A percentile compares a stretch with the other conserved stretches of the same genome.
Conservation (phyloP, 2,888 invertebrate genomes). For the Hemicrepidius hirtus region DNA sequence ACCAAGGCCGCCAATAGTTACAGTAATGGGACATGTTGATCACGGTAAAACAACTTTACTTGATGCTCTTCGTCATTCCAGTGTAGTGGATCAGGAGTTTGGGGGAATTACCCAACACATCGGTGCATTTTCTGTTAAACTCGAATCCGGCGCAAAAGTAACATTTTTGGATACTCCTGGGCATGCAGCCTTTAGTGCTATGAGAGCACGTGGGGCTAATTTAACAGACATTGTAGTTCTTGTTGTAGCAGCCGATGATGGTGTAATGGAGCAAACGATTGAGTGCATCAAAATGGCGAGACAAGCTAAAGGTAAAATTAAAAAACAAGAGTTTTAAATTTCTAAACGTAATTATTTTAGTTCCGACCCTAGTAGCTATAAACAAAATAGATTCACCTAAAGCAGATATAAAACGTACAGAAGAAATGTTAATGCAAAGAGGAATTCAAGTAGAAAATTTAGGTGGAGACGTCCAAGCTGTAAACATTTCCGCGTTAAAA, state of each 20-base stretch:
- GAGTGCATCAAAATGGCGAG: conserved; percentile 93
- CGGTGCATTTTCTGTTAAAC: conserved; percentile 92
- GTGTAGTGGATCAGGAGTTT: conserved; percentile 93
- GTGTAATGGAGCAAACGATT: conserved; percentile 97
- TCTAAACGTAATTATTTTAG: no score
- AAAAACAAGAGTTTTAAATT: no score
- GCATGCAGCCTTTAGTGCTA: conserved; percentile 96
- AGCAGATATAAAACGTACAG: conserved; percentile 90
- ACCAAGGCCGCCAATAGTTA: conserved; percentile 93
- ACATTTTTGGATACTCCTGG: conserved; percentile 99
- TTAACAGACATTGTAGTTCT: conserved; percentile 96
- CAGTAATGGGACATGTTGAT: conserved; percentile 99
- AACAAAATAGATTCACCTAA: conserved; percentile 98
- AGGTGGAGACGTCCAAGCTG: conserved; percentile 94
- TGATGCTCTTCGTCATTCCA: conserved; percentile 89
- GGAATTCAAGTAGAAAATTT: conserved; percentile 89
- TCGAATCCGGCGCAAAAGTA: conserved; percentile 81
- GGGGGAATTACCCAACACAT: conserved; percentile 99
- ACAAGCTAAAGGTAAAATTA: conserved; percentile 78
- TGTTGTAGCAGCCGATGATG: conserved; percentile 99
- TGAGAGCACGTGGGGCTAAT: conserved; percentile 95
- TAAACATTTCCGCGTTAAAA: conserved; percentile 94
- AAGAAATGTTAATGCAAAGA: conserved; percentile 80
- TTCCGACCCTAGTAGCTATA: conserved; percentile 96
- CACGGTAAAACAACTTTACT: conserved; percentile 99